Percentiles rank a stretch among this genome's conserved stretches.
phyloP scores from a whole-genome alignment of 2,888 invertebrate species.

The Ectemnius cavifrons region DNA sequence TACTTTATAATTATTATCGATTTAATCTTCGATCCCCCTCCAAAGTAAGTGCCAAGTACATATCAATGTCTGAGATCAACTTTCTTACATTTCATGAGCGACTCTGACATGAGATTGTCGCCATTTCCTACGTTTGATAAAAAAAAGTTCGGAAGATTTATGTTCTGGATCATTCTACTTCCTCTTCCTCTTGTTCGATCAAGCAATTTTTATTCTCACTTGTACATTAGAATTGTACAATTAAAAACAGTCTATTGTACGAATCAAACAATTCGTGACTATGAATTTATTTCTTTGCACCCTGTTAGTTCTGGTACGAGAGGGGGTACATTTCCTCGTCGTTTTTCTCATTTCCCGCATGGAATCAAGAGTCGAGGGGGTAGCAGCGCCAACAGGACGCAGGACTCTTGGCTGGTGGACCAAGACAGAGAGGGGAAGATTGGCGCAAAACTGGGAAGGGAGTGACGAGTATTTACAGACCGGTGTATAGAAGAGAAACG shows the following conservation, averaged over 20 bases:
- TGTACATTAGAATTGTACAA: neutral
- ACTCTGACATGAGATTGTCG: slow-evolving; percentile 59
- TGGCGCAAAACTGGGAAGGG: slow-evolving; percentile 13
- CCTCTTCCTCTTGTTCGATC: neutral
- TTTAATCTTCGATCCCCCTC: slow-evolving; percentile 15
- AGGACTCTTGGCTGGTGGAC: neutral
- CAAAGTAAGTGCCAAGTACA: slow-evolving; percentile 25
- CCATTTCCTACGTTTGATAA: slow-evolving; percentile 72
- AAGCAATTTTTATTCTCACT: too few relatives aligned
- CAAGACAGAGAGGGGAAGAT: slow-evolving; percentile 6
- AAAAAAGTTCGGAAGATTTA: slow-evolving; percentile 58
- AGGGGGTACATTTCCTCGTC: slow-evolving; percentile 58
- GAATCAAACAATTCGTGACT: too few relatives aligned
- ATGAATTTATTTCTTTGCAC: too few relatives aligned
- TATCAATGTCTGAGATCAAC: slow-evolving; percentile 54
- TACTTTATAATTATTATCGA: too few relatives aligned
- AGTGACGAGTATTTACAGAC: slow-evolving; percentile 41
- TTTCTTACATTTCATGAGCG: slow-evolving; percentile 60
- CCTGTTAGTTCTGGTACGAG: too few relatives aligned
- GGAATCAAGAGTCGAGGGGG: slow-evolving; percentile 40
- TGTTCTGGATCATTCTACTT: slow-evolving; percentile 37
- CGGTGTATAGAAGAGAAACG: slow-evolving; percentile 51
- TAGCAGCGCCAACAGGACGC: slow-evolving; percentile 9
- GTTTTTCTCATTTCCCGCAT: slow-evolving; percentile 65
- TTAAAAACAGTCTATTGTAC: neutral